Percentiles rank a stretch among this genome's conserved stretches.
phyloP scores from a whole-genome alignment of 2,113 vertebrate species.

The Aix galericulata region DNA sequence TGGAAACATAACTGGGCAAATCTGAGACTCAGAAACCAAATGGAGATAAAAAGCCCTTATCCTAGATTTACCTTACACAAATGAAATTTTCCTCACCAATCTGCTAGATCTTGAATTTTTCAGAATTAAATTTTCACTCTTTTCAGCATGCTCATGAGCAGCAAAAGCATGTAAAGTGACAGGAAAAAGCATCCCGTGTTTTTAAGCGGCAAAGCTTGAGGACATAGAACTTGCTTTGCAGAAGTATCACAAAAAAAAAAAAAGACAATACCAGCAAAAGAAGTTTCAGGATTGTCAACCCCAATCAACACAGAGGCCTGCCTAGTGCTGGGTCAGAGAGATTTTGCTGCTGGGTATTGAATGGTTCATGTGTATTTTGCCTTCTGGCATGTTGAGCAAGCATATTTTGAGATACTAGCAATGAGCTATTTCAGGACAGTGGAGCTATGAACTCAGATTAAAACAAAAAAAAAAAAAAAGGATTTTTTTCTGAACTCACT shows the following conservation, averaged over 20 bases:
- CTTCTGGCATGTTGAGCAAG: slow-evolving; percentile 37
- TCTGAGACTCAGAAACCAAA: background rate
- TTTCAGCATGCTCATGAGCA: background rate
- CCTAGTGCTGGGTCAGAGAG: background rate
- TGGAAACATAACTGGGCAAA: background rate
- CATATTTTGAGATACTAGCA: slow-evolving; percentile 1
- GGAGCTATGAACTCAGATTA: background rate
- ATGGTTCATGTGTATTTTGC: background rate
- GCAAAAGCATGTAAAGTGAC: background rate
- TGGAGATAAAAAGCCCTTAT: background rate
- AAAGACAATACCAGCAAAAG: slow-evolving; percentile 4
- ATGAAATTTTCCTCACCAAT: background rate
- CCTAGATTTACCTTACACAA: background rate
- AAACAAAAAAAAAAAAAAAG: background rate
- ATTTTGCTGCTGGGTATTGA: background rate
- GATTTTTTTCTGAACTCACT: background rate
- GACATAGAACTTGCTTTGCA: background rate
- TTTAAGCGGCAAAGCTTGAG: background rate
- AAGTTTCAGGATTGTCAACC: slow-evolving; percentile 2
- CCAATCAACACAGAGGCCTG: background rate
- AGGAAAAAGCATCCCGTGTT: background rate
- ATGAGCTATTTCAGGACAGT: slow-evolving; percentile 1
- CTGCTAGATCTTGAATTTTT: background rate
- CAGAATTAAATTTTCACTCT: background rate
- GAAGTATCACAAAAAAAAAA: background rate